Evolutionary conservation across 2,888 invertebrate species (phyloP), one percentile per base, ranked within the genome.

Genomic region (Stenurella melanura): DNA sequence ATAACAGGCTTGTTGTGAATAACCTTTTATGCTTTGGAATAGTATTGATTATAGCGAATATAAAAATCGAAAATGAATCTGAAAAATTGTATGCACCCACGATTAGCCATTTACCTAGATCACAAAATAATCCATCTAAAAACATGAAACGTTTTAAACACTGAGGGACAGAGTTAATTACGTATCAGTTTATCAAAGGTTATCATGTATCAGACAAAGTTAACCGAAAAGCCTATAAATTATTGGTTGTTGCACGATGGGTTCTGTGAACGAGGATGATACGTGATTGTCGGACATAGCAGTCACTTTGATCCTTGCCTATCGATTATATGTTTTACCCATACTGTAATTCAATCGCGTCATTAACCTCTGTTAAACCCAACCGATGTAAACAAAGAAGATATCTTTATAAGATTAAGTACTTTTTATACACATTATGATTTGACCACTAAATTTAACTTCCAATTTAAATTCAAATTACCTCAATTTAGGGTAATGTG

Each of bases 111-210:
- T 50, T 50, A n/a, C 50, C 15, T n/a, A n/a, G 50, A 50, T 50
- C n/a, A 50, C 5, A 50, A 12, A 50, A 50, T 50, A 42, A 15
- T 50, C 1, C 15, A 42, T 50, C n/a, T 1, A 50, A 50, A 50
- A 50, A 50, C 15, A 50, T 50, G 50, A 50, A 17, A 5, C 50
- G 15, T 50, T 50, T 50, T 50, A 50, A 50, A 50, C 50, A 50
- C n/a, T 50, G 50, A 61, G n/a, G 61, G 61, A n/a, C 30, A 30
- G 61, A 19, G 75, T 75, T 75, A 67, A 75, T 71, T 71, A 71
- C 75, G 70, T 75, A 75, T 72, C 75, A 60, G 60, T 60, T 75
- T 71, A 60, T 66, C 75, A 75, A 75, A 75, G 75, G 56, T 66
- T 75, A 67, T 71, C 26, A 19, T 42, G 42, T 42, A 42, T 38